These are phyloP conservation scores for Dermochelys coriacea DNA, from an alignment of 2,797 vertebrate species.

Conservation along the genomic window DNA sequence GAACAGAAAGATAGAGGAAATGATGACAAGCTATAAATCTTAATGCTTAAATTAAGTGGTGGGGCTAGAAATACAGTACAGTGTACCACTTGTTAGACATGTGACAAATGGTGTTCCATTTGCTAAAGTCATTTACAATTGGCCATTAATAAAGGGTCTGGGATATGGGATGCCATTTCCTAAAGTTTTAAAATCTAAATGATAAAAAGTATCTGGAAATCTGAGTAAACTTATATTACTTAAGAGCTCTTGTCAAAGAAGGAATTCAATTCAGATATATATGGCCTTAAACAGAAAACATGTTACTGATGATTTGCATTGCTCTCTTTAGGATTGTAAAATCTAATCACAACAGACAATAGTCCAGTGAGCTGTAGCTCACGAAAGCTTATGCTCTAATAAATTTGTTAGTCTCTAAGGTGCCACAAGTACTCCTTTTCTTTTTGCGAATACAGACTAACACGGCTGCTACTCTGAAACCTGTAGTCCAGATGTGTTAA, in stretches of 20 bases:
- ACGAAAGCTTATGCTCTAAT: no score
- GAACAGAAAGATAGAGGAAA: constrained; percentile 75
- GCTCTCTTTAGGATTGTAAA: constrained; percentile 70
- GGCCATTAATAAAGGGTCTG: constrained; percentile 75
- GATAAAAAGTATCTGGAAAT: constrained; percentile 61
- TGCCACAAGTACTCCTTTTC: no score
- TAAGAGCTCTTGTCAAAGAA: constrained; percentile 45
- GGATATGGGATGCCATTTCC: constrained; percentile 51
- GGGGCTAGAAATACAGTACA: constrained; percentile 75
- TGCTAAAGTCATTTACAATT: constrained; percentile 79
- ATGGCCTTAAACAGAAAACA: constrained; percentile 69
- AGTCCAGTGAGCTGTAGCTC: no score
- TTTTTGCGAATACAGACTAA: no score
- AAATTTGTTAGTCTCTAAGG: no score
- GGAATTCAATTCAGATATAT: constrained; percentile 73
- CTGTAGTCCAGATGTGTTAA: constrained; percentile 55
- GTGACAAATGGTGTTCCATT: constrained; percentile 82
- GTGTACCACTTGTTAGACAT: constrained; percentile 75
- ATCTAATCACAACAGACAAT: constrained; percentile 69
- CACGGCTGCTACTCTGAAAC: no score
- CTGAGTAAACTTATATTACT: constrained; percentile 49
- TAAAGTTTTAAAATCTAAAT: constrained; percentile 66
- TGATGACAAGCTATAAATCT: constrained; percentile 79
- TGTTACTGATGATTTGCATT: constrained; percentile 72
- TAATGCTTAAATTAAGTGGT: constrained; percentile 77